Percentiles rank a stretch among this genome's conserved stretches.
Evolutionary conservation across 2,797 vertebrate genomes (phyloP).

Genomic region (Chaetodon trifasciatus): DNA sequence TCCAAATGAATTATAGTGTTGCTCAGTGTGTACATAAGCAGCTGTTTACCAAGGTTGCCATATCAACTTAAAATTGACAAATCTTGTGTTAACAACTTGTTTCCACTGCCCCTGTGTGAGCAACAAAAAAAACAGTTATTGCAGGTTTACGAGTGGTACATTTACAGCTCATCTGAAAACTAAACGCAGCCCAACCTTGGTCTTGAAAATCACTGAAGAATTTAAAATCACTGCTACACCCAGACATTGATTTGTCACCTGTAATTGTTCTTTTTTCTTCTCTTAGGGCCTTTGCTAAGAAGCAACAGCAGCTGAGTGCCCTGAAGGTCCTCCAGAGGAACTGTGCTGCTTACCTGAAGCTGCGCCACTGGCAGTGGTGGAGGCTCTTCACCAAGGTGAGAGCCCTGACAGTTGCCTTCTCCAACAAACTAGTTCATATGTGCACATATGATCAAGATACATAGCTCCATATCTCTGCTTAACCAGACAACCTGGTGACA

Average conservation of each 20-base stretch:
- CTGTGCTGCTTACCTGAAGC: constrained; percentile 95
- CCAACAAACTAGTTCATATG: neutral
- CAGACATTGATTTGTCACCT: neutral
- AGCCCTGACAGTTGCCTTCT: neutral
- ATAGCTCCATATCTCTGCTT: neutral
- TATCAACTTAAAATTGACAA: neutral
- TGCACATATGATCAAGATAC: neutral
- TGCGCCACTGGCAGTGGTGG: constrained; percentile 99
- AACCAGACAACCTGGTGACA: neutral
- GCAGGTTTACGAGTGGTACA: neutral
- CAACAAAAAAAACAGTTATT: neutral
- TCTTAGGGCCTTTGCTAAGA: constrained; percentile 94
- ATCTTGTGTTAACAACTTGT: neutral
- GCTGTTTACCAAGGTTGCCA: neutral
- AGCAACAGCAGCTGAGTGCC: constrained; percentile 97
- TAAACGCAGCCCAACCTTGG: neutral
- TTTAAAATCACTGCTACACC: neutral
- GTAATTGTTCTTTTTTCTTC: constrained; percentile 23
- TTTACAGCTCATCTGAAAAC: neutral
- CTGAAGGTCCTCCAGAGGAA: constrained; percentile 97
- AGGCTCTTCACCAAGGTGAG: constrained; percentile 97
- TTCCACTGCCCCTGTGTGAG: neutral
- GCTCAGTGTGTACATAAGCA: too few species aligned
- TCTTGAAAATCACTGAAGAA: neutral
- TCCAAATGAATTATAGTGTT: too few species aligned